Percentiles rank a stretch among this genome's conserved stretches.
Evolutionary conservation across 2,797 vertebrate species (phyloP).

Genomic region (Chromobotia macracanthus): DNA sequence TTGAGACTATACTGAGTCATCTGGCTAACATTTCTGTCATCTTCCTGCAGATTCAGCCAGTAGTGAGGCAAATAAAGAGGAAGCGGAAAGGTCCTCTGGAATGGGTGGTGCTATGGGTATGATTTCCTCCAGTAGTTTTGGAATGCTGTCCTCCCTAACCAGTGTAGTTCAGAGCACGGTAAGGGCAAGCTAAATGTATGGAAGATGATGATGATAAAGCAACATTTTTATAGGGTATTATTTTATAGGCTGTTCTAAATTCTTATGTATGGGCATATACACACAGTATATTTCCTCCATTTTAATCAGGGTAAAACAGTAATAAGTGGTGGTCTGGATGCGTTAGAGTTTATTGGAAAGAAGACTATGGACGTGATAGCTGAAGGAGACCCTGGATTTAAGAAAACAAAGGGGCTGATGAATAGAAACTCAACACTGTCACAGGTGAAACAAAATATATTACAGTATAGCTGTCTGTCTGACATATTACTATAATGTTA

Average conservation of each 20-base stretch:
- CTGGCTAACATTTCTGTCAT: not conserved
- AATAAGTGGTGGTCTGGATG: conserved; percentile 91
- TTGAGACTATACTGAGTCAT: not conserved
- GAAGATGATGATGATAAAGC: not conserved
- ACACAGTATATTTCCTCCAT: not conserved
- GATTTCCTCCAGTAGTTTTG: conserved; percentile 84
- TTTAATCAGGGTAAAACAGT: conserved; percentile 86
- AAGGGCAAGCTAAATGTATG: conserved; percentile 61
- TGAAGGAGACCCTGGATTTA: conserved; percentile 96
- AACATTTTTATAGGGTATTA: not conserved
- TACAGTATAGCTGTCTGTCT: not conserved
- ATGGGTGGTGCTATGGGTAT: conserved; percentile 85
- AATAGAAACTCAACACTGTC: conserved; percentile 87
- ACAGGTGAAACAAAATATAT: conserved; percentile 78
- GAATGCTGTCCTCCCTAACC: conserved; percentile 88
- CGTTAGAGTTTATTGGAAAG: conserved; percentile 97
- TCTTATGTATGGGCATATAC: not conserved
- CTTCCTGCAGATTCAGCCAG: conserved; percentile 51
- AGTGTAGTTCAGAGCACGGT: conserved; percentile 94
- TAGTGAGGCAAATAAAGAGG: conserved; percentile 51
- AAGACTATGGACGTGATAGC: conserved; percentile 99
- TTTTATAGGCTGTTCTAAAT: not conserved
- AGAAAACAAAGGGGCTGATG: conserved; percentile 94
- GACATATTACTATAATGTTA: not conserved
- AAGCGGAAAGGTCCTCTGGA: conserved; percentile 67